Evolutionary conservation across 37 sponge, comb jelly and placozoan genomes (phyloP), one percentile per base, ranked within the genome.

Genomic region (Amphimedon queenslandica): DNA sequence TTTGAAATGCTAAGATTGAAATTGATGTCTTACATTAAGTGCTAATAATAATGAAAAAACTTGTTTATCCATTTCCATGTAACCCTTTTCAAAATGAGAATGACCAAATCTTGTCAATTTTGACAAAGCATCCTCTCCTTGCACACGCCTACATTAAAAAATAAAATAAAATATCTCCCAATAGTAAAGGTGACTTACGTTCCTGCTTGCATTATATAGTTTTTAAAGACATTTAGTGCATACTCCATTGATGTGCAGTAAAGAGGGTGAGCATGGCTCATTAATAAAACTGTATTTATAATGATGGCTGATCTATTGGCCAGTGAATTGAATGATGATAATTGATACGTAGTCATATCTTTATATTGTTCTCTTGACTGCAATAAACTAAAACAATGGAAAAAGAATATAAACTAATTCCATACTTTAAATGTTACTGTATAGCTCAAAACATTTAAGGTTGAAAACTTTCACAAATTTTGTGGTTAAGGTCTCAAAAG

Each of bases 11-110:
- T n/a, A n/a, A n/a, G n/a, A n/a, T n/a, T n/a, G n/a, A n/a, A n/a
- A n/a, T n/a, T n/a, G n/a, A n/a, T n/a, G n/a, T n/a, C n/a, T n/a
- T 70, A 90, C 91, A 75, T 90, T 82, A 29, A 79, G 53, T 23
- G 87, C 79, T 23, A 91, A 72, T 30, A 69, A 34, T 42, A 86
- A 56, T 23, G 75, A 66, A 76, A 86, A 86, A 18, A 91, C 40
- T 41, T 76, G 76, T 55, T 79, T 69, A 67, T 91, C 83, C 16
- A 41, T 67, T 37, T 91, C 92, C 55, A 85, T 63, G 76, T 77
- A 85, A 32, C 87, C 77, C 33, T 74, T 43, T 32, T 63, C 57
- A 57, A 91, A 86, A 61, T 77, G 69, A n/a, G 3, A 18, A 56
- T 79, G 75, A 28, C 76, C 79, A 47, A 25, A 16, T 0, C 21